Conservation (phyloP, 2,113 vertebrate genomes). For the Charina bottae region DNA sequence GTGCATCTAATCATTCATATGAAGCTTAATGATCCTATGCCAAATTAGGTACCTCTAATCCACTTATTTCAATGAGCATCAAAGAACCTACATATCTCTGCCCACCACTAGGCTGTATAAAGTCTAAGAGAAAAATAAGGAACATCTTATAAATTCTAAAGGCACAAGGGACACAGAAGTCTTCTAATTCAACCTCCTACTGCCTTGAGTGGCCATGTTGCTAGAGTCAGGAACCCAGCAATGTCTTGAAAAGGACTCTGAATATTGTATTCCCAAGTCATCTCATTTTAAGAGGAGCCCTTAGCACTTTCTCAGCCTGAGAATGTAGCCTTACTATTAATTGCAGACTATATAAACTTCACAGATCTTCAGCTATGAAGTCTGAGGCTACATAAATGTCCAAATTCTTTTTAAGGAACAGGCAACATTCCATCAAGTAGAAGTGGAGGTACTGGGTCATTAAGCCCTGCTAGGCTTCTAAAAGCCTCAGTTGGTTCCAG, state of each 20-base stretch:
- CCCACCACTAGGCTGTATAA: background rate
- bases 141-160: background rate
- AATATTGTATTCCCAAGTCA: background rate
- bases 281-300: background rate
- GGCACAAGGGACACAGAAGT: background rate
- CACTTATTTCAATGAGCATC: background rate
- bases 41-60: background rate
- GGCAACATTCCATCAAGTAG: background rate
- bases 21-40: background rate
- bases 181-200: background rate
- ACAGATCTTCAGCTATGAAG: background rate
- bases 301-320: background rate
- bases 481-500: background rate
- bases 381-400: background rate
- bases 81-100: background rate
- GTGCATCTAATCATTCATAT: background rate
- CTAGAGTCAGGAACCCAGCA: background rate
- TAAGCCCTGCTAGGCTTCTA: background rate
- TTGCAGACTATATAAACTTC: background rate
- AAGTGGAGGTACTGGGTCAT: background rate
- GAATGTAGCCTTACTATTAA: background rate
- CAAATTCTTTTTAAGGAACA: background rate
- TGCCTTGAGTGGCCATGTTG: background rate
- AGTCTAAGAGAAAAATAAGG: background rate
- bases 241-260: background rate